Evolutionary conservation across 2,888 invertebrate genomes (phyloP), one percentile per base, ranked within the genome.

Genomic region (Xestia sexstrigata): DNA sequence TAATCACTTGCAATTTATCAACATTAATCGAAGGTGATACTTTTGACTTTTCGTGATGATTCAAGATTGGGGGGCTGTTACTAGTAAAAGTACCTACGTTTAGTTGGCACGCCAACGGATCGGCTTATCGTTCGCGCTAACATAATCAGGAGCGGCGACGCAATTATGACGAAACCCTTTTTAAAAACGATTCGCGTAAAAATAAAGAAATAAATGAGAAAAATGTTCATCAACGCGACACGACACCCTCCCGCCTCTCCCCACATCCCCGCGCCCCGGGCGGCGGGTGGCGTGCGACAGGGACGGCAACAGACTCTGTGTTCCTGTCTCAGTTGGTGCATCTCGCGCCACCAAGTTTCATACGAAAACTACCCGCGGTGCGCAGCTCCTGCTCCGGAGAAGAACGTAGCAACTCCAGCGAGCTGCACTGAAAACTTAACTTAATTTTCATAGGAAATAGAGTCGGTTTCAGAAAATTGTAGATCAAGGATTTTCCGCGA

Each of bases 181-280:
- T 96, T 96, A 96, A 96, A 96, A 96, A 95, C 96, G 96, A 96
- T 96, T 96, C 96, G 95, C 95, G 94, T 94, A 93, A 95, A 95
- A 96, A 96, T 94, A 95, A 95, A 94, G 94, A 95, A 96, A 96
- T 82, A 96, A 95, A 95, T 93, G 95, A 95, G 95, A 96, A 96
- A 96, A 96, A 96, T 96, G 96, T 96, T 96, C 96, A 96, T 96
- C 96, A 96, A 96, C 96, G 96, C 96, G 96, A 96, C 96, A 96
- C 95, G 95, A 93, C 93, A 91, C 93, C 93, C 93, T 92, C 92
- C 91, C 90, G 88, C 89, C 89, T 79, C 89, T 90, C 92, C 92
- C 89, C 90, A 63, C 68, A 81, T 77, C 89, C 92, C 90, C 85
- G 88, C 91, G 93, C 95, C 92, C 92, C 93, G 91, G 94, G 95